Conservation (phyloP, 1,140 invertebrate species). For the Leptonema lineaticorne region DNA sequence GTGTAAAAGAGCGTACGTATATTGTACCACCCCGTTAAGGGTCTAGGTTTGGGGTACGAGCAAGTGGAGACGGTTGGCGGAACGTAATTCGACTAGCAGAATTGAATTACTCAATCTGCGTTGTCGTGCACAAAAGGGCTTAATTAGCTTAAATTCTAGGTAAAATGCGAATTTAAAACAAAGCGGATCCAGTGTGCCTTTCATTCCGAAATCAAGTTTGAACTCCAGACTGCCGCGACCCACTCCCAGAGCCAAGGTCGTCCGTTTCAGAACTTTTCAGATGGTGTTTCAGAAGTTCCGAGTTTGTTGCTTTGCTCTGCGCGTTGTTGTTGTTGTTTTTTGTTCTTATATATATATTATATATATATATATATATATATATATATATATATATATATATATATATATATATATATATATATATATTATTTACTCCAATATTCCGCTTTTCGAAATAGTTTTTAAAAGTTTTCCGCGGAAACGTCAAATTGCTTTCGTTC, state of each 20-base stretch:
- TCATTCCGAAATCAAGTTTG: background rate
- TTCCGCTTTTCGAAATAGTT: too few relatives aligned
- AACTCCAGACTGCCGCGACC: background rate
- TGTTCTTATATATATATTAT: too few relatives aligned
- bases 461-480: too few relatives aligned
- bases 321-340: too few relatives aligned
- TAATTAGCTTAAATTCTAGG: conserved; percentile 13
- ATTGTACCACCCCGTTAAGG: background rate
- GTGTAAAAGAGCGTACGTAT: too few relatives aligned
- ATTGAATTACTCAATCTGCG: conserved; percentile 15
- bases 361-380: too few relatives aligned
- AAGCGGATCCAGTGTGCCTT: conserved; percentile 10
- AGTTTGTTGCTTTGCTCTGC: too few relatives aligned
- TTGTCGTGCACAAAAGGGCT: conserved; percentile 7
- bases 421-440: too few relatives aligned
- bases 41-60: background rate
- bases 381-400: too few relatives aligned
- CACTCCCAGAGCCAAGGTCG: background rate
- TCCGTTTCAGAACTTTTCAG: background rate
- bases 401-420: too few relatives aligned
- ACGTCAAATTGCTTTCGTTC: too few relatives aligned
- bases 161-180: conserved; percentile 11
- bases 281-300: background rate
- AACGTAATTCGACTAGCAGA: background rate
- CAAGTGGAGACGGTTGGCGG: too few relatives aligned